Evolutionary conservation across 1,140 invertebrate species (phyloP).

Genomic region (Euwallacea fornicatus): DNA sequence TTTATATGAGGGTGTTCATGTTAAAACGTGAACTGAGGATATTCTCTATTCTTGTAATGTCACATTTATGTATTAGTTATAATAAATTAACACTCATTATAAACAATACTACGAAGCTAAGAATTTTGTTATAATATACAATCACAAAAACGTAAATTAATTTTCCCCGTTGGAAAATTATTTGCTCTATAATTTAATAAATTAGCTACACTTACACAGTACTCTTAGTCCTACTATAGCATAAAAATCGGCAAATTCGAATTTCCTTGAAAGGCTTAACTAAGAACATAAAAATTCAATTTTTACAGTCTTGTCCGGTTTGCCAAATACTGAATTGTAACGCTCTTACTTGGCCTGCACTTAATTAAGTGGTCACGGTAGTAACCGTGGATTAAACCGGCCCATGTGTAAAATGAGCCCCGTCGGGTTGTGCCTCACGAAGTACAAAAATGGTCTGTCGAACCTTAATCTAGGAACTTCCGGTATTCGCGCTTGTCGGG

Average conservation of each 20-base stretch:
- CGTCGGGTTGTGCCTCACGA: conserved; percentile 83
- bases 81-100: too few species aligned
- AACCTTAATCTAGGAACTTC: conserved; percentile 74
- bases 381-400: conserved; percentile 77
- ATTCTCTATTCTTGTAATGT: too few species aligned
- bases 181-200: too few species aligned
- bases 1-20: too few species aligned
- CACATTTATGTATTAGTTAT: not conserved
- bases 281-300: not conserved
- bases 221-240: too few species aligned
- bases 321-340: conserved; percentile 4
- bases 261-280: not conserved
- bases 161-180: too few species aligned
- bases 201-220: too few species aligned
- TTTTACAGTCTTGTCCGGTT: conserved; percentile 3
- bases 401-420: conserved; percentile 84
- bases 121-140: too few species aligned
- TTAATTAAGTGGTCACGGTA: conserved; percentile 57
- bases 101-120: too few species aligned
- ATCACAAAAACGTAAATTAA: too few species aligned
- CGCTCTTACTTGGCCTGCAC: conserved; percentile 1
- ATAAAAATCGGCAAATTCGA: too few species aligned
- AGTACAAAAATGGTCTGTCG: conserved; percentile 82
- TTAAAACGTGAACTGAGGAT: too few species aligned
- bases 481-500: conserved; percentile 69